phyloP scores from a whole-genome alignment of 1,140 invertebrate species.

The Spodoptera litura region DNA sequence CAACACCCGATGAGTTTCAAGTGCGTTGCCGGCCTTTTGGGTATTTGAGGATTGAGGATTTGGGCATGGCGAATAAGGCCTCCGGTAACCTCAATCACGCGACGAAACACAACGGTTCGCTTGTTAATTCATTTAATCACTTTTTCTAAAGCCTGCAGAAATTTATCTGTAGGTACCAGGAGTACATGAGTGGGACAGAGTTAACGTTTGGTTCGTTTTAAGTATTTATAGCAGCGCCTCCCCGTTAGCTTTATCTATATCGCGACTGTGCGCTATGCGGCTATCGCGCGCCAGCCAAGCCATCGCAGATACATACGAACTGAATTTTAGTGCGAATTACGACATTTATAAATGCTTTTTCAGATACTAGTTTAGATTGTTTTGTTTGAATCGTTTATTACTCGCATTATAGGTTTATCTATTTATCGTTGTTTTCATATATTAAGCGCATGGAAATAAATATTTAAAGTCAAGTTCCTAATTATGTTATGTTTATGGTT shows the following conservation, averaged over 20 bases:
- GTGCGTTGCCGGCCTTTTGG: no score
- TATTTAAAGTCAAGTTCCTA: no score
- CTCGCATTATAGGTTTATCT: background rate
- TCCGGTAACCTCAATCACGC: no score
- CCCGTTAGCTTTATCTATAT: slow-evolving; percentile 81
- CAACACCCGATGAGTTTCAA: no score
- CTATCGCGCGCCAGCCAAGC: slow-evolving; percentile 67
- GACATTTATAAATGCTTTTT: slow-evolving; percentile 28
- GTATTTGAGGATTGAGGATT: no score
- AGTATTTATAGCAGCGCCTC: slow-evolving; percentile 79
- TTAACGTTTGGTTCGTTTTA: slow-evolving; percentile 69
- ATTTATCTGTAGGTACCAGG: slow-evolving; percentile 16
- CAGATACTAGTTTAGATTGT: background rate
- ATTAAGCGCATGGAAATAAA: no score
- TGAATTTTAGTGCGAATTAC: slow-evolving; percentile 49
- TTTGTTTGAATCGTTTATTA: slow-evolving; percentile 2
- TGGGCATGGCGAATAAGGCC: no score
- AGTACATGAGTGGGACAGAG: slow-evolving; percentile 64
- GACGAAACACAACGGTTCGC: no score
- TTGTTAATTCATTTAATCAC: no score
- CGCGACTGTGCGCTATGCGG: slow-evolving; percentile 77
- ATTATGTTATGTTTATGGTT: no score
- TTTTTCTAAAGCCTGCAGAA: background rate
- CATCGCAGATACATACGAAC: slow-evolving; percentile 69
- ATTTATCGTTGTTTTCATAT: no score